Base-by-base conservation (phyloP, 2,888 invertebrate species). In the Plebejus anna region DNA sequence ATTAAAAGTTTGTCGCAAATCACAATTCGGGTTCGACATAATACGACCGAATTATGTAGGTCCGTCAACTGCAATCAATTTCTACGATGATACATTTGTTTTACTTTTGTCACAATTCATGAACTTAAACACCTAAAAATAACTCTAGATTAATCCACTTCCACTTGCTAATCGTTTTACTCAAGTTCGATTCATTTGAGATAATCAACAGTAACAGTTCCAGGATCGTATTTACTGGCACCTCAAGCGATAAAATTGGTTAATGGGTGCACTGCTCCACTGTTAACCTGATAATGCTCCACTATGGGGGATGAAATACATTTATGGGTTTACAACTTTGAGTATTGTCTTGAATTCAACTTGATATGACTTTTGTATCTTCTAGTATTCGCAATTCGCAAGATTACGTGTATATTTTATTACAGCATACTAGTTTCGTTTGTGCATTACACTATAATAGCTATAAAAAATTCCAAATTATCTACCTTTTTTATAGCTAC, bases 231-330 rank as follows among this genome's bases (percentile, higher is more conserved):
- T 55, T 51, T 28, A 51, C 51, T 88, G 88, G 81, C 82, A 85
- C 83, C 82, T 84, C 82, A 80, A 83, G 82, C 83, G 81, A 83
- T 90, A 87, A 90, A 89, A 80, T 82, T 82, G 81, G 85, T 85
- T 88, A 85, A 87, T 86, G 88, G 84, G 90, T 89, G 88, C 87
- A 84, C 86, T 84, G 88, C 83, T 81, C 85, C 81, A 81, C 79
- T 80, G 78, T 71, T 70, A 36, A 76, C 70, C 71, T 79, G 79
- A 78, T 78, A 78, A 79, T 80, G 77, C 77, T 76, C 77, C 77
- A 75, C 47, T 47, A 42, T 42, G 72, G 72, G 42, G 72, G 72
- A 47, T 47, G 47, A 42, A 47, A 47, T 22, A 72, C 47, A 72
- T 72, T 72, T 72, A 72, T 72, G 42, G 42, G 22, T 72, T 72